Percentiles rank a stretch among this genome's conserved stretches.
These are phyloP conservation scores for Trimorus sp. DNA, from an alignment of 2,888 invertebrate genomes.

Conservation along the genomic window DNA sequence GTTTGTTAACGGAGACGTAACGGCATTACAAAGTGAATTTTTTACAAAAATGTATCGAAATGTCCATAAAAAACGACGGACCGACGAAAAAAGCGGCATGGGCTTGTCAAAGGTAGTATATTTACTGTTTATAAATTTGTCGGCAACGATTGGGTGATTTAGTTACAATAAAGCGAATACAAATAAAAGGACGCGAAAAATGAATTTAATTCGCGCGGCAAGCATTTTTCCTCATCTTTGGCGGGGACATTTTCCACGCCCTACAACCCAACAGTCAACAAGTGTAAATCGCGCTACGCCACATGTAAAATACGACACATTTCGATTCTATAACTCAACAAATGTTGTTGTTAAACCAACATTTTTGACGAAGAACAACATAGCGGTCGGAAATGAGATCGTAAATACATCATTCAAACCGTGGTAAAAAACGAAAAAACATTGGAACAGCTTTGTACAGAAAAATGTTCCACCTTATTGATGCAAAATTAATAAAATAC, in stretches of 20 bases:
- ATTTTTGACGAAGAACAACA: background rate
- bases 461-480: no score
- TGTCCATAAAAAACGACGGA: conserved; percentile 25
- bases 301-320: background rate
- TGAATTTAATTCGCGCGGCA: conserved; percentile 10
- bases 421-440: background rate
- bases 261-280: conserved; percentile 23
- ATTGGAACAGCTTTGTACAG: no score
- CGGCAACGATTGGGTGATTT: conserved; percentile 22
- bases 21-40: conserved; percentile 35
- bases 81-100: conserved; percentile 6
- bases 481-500: no score
- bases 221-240: conserved; percentile 13
- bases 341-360: conserved; percentile 12
- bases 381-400: conserved; percentile 20
- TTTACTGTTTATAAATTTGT: conserved; percentile 39
- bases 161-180: conserved; percentile 19
- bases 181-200: conserved; percentile 8
- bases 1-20: conserved; percentile 35
- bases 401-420: conserved; percentile 20
- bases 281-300: conserved; percentile 9
- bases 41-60: conserved; percentile 38
- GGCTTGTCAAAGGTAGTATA: conserved; percentile 27
- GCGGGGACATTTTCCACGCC: background rate
- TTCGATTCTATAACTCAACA: conserved; percentile 16